Conservation (phyloP, 1,140 invertebrate genomes). For the Orius insidiosus region DNA sequence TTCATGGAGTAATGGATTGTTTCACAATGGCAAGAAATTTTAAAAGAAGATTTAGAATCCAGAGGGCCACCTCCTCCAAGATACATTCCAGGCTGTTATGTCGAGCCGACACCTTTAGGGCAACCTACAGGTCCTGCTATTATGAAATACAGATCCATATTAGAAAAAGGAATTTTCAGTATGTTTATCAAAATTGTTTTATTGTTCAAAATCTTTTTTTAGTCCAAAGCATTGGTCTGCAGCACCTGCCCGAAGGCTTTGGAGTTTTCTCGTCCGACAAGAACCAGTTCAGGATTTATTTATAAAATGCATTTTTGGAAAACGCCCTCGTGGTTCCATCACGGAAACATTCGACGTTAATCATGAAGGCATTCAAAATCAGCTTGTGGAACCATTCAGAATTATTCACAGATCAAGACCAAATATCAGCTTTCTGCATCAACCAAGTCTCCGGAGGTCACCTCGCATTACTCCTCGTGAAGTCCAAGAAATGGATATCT, state of each 20-base stretch:
- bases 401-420: conserved; percentile 97
- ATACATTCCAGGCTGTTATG: conserved; percentile 72
- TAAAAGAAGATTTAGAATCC: conserved; percentile 58
- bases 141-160: conserved; percentile 81
- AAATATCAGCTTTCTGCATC: conserved; percentile 90
- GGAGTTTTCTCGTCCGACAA: conserved; percentile 86
- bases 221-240: conserved; percentile 53
- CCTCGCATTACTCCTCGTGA: conserved; percentile 89
- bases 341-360: conserved; percentile 11
- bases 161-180: conserved; percentile 83
- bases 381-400: conserved; percentile 62
- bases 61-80: conserved; percentile 52
- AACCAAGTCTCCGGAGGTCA: conserved; percentile 71
- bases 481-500: conserved; percentile 94
- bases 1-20: conserved; percentile 72
- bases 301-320: conserved; percentile 85
- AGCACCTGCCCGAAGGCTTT: conserved; percentile 69
- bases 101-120: conserved; percentile 37
- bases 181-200: conserved; percentile 28
- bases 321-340: conserved; percentile 26
- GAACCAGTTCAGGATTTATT: conserved; percentile 88
- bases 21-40: conserved; percentile 70
- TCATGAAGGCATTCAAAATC: conserved; percentile 25
- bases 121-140: conserved; percentile 55
- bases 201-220: conserved; percentile 13